A percentile compares a stretch with the other conserved stretches of the same genome.
These are phyloP conservation scores for Leptinotarsa peninsularis DNA, from an alignment of 2,888 invertebrate species.

Conservation along the genomic window DNA sequence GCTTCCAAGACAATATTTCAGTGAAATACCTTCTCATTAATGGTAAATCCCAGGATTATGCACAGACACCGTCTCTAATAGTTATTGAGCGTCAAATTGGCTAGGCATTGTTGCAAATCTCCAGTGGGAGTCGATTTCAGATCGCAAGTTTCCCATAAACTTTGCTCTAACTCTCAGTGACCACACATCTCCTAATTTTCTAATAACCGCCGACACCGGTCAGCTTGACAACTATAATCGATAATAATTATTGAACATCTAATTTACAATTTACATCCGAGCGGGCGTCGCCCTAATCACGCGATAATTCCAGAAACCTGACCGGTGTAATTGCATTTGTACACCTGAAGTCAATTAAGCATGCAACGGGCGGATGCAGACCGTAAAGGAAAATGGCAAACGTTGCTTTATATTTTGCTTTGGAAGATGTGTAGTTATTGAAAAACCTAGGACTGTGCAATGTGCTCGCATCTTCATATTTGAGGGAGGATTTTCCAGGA, in stretches of 20 bases:
- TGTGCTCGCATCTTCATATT: constrained; percentile 15
- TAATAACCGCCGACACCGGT: constrained; percentile 29
- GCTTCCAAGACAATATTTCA: too few relatives aligned
- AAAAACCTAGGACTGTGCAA: constrained; percentile 36
- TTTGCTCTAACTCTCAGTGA: neutral
- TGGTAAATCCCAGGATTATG: too few relatives aligned
- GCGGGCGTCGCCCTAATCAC: constrained; percentile 52
- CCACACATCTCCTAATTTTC: neutral
- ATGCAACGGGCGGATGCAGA: constrained; percentile 37
- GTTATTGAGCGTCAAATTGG: too few relatives aligned
- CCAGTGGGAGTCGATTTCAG: too few relatives aligned
- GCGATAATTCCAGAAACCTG: constrained; percentile 56
- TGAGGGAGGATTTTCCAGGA: neutral
- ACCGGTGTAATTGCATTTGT: constrained; percentile 59
- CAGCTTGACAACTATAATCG: constrained; percentile 48
- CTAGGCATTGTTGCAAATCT: too few relatives aligned
- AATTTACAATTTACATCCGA: constrained; percentile 54
- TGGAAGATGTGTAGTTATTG: constrained; percentile 49
- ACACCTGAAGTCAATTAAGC: constrained; percentile 58
- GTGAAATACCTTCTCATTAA: too few relatives aligned
- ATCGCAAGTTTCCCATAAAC: too few relatives aligned
- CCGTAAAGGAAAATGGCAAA: constrained; percentile 33
- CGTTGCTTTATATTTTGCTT: constrained; percentile 49
- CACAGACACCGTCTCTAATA: too few relatives aligned
- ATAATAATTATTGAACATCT: constrained; percentile 57